These are phyloP conservation scores for Probaryconus sp. DNA, from an alignment of 1,140 invertebrate species.

Conservation along the genomic window DNA sequence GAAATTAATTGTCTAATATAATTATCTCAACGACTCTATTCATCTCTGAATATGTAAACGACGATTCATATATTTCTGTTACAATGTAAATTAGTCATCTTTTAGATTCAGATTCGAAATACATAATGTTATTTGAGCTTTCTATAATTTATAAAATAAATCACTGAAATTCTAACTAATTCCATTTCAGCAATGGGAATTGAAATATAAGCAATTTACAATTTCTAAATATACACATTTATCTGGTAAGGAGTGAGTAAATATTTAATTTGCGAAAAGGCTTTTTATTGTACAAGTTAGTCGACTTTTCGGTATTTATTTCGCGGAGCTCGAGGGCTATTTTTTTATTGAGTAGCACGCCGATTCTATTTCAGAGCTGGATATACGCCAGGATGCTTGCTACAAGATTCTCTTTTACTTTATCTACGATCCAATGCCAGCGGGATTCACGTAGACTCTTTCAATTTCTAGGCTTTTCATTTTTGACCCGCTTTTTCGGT, in stretches of 20 bases:
- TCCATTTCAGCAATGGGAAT: too few relatives aligned
- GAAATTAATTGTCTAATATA: constrained; percentile 4
- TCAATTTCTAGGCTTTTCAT: constrained; percentile 15
- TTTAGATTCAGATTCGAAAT: too few relatives aligned
- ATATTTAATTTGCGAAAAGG: not conserved
- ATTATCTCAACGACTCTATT: constrained; percentile 6
- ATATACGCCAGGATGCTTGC: constrained; percentile 11
- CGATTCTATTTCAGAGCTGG: constrained; percentile 10
- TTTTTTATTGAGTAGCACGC: not conserved
- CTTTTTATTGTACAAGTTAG: not conserved
- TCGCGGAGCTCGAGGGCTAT: too few relatives aligned
- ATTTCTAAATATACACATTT: too few relatives aligned
- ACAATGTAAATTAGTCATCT: too few relatives aligned
- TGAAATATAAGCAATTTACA: too few relatives aligned
- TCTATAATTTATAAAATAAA: too few relatives aligned
- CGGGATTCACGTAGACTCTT: not conserved
- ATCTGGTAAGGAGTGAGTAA: not conserved
- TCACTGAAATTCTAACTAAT: too few relatives aligned
- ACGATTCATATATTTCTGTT: not conserved
- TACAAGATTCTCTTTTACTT: constrained; percentile 4
- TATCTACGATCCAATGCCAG: constrained; percentile 1
- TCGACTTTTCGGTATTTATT: too few relatives aligned
- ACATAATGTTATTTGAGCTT: too few relatives aligned
- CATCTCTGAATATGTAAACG: constrained; percentile 8
- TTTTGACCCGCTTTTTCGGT: constrained; percentile 4